Percentiles rank a stretch among this genome's conserved stretches.
phyloP scores from a whole-genome alignment of 2,888 invertebrate genomes.

The Mycogona germanica region DNA sequence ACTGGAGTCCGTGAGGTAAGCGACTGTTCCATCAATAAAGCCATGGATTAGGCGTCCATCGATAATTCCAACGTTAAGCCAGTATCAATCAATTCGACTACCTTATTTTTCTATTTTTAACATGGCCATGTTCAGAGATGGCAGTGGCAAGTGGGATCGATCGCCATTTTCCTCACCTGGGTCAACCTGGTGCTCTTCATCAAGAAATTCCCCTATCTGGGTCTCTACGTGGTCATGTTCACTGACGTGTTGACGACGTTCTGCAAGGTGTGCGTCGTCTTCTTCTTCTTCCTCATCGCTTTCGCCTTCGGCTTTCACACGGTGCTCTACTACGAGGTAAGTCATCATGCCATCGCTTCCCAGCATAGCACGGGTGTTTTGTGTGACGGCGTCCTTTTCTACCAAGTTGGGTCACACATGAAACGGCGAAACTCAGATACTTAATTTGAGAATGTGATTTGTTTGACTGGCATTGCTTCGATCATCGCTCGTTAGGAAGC shows the following conservation, averaged over 20 bases:
- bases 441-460: not conserved
- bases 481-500: conserved; percentile 23
- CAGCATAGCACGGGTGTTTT: not conserved
- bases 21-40: too few species aligned
- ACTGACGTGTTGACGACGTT: conserved; percentile 34
- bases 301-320: conserved; percentile 30
- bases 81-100: not conserved
- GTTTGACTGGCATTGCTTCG: not conserved
- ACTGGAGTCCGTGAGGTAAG: conserved; percentile 35
- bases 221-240: conserved; percentile 37
- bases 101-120: not conserved
- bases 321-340: conserved; percentile 26
- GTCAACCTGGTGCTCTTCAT: conserved; percentile 33
- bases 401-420: not conserved
- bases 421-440: not conserved
- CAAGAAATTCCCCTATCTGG: conserved; percentile 32
- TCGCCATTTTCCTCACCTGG: conserved; percentile 38
- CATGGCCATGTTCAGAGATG: conserved; percentile 30
- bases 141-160: conserved; percentile 40
- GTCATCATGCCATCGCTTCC: not conserved
- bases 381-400: not conserved
- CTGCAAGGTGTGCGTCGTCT: conserved; percentile 32
- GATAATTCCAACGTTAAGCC: too few species aligned
- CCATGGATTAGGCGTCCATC: too few species aligned
- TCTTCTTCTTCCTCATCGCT: conserved; percentile 32